phyloP scores from a whole-genome alignment of 2,797 vertebrate species.

The Aselliscus stoliczkanus region DNA sequence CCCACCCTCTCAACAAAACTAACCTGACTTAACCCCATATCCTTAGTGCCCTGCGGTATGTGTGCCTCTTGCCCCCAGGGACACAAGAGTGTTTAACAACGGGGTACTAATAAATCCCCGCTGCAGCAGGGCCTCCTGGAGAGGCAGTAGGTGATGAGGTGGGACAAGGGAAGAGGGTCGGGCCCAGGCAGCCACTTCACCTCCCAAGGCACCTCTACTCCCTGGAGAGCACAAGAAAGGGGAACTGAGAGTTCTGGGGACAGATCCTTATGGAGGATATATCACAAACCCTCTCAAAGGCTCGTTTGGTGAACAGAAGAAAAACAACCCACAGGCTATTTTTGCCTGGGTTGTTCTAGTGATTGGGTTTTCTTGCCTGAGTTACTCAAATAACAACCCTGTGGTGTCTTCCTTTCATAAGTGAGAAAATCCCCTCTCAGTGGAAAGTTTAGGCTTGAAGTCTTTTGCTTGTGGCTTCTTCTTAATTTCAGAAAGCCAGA shows the following conservation, averaged over 20 bases:
- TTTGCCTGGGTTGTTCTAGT: background rate
- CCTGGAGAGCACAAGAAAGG: background rate
- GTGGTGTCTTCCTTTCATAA: background rate
- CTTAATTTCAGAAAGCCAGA: background rate
- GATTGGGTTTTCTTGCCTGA: background rate
- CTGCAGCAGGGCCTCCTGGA: background rate
- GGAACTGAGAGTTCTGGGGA: background rate
- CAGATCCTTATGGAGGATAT: rapidly evolving
- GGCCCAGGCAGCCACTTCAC: background rate
- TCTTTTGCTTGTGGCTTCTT: background rate
- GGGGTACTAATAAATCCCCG: too few relatives aligned
- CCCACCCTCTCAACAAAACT: background rate
- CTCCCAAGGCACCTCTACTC: too few relatives aligned
- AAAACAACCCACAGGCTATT: slow-evolving; percentile 31
- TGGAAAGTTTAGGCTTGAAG: background rate
- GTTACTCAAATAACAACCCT: slow-evolving; percentile 49
- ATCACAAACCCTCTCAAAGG: background rate
- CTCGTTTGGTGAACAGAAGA: background rate
- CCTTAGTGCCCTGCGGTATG: background rate
- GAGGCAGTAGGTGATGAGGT: rapidly evolving
- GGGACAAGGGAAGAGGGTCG: rapidly evolving
- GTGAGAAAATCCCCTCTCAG: slow-evolving; percentile 63
- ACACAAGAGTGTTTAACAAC: background rate
- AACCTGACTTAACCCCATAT: rapidly evolving
- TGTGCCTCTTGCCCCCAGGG: background rate